A percentile compares a stretch with the other conserved stretches of the same genome.
phyloP scores from a whole-genome alignment of 2,797 vertebrate species.

The Neosilurus mollespiculum region DNA sequence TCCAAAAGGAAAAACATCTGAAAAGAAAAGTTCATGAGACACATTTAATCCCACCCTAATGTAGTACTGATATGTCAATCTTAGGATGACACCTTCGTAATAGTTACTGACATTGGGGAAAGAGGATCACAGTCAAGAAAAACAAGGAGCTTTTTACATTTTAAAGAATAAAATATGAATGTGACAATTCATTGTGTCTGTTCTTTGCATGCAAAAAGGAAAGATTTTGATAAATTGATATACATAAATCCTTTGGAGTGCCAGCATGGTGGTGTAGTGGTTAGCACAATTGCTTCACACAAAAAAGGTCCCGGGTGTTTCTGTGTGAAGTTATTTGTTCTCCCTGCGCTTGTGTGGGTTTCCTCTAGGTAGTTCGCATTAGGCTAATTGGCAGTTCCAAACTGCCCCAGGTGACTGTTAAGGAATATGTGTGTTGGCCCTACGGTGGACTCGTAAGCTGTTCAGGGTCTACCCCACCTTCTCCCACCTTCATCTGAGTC shows the following conservation, averaged over 20 bases:
- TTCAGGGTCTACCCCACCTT: too few relatives aligned
- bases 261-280: too few relatives aligned
- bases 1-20: constrained; percentile 68
- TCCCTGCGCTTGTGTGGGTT: too few relatives aligned
- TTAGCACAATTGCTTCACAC: too few relatives aligned
- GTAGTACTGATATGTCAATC: background rate
- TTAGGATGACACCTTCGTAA: background rate
- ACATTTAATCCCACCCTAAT: background rate
- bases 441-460: too few relatives aligned
- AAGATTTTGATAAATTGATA: background rate
- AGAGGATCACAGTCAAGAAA: background rate
- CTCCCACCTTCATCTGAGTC: too few relatives aligned
- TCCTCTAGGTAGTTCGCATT: too few relatives aligned
- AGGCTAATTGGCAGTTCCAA: too few relatives aligned
- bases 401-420: too few relatives aligned
- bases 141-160: background rate
- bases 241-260: background rate
- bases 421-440: too few relatives aligned
- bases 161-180: background rate
- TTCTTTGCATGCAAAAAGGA: background rate
- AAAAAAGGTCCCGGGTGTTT: too few relatives aligned
- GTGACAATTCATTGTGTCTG: background rate
- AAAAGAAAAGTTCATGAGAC: constrained; percentile 49
- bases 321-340: too few relatives aligned
- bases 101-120: background rate